Evolutionary conservation across 2,888 invertebrate genomes (phyloP).

Genomic region (Cyrtodaria siliqua): DNA sequence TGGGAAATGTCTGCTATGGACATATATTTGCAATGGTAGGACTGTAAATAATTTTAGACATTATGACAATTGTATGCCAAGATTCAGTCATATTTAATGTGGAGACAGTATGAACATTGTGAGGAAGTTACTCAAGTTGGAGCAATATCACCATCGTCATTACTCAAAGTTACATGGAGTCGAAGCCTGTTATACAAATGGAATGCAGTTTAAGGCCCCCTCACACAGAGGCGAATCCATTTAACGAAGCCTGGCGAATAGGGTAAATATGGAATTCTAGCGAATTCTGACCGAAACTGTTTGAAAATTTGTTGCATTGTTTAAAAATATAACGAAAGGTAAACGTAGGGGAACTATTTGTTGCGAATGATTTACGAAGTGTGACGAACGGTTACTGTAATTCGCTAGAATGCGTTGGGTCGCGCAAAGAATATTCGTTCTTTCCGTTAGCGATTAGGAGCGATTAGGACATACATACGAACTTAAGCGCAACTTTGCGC

Average conservation of each 20-base stretch:
- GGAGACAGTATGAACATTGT: no score
- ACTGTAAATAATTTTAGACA: no score
- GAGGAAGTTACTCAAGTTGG: no score
- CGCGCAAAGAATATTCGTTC: conserved; percentile 17
- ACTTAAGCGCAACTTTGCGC: no score
- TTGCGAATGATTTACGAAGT: conserved; percentile 14
- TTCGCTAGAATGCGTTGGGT: conserved; percentile 18
- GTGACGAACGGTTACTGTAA: conserved; percentile 14
- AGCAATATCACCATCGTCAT: no score
- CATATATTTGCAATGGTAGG: no score
- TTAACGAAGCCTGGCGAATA: conserved; percentile 17
- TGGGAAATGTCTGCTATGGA: no score
- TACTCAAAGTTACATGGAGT: no score
- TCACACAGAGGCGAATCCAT: conserved; percentile 22
- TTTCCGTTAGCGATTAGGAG: conserved; percentile 5
- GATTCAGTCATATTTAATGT: no score
- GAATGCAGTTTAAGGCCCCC: no score
- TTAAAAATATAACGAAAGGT: conserved; percentile 18
- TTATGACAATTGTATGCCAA: no score
- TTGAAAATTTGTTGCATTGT: conserved; percentile 29
- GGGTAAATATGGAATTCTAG: not conserved
- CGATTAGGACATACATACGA: conserved; percentile 8
- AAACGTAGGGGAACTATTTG: conserved; percentile 19
- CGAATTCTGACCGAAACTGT: conserved; percentile 23
- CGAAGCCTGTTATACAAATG: no score